A percentile compares a stretch with the other conserved stretches of the same genome.
phyloP scores from a whole-genome alignment of 2,797 vertebrate genomes.

The Pelodytes ibericus region DNA sequence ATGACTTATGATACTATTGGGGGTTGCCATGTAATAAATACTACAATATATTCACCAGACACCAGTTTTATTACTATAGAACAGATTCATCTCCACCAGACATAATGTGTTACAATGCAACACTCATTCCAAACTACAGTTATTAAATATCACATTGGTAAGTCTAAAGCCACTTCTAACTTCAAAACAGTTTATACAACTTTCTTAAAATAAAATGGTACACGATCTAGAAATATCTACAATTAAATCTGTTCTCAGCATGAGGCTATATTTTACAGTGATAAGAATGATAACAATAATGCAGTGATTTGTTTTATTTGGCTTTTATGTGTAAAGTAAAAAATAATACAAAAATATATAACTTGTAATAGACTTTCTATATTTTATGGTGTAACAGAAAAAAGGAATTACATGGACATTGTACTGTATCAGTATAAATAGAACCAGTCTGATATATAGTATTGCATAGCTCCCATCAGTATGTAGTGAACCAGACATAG shows the following conservation, averaged over 20 bases:
- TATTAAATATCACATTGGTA: neutral
- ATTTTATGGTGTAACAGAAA: neutral
- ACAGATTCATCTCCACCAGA: neutral
- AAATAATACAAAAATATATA: neutral
- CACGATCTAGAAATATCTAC: neutral
- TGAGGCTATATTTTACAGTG: neutral
- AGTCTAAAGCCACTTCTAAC: neutral
- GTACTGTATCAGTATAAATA: no score
- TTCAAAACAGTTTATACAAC: neutral
- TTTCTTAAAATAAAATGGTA: conserved; percentile 3
- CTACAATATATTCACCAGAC: neutral
- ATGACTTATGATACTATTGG: no score
- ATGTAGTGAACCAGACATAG: no score
- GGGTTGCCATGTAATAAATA: no score
- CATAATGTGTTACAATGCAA: neutral
- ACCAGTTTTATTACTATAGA: neutral
- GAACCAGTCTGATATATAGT: no score
- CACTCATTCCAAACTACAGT: neutral
- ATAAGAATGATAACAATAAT: neutral
- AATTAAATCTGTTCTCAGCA: neutral
- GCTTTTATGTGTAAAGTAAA: neutral
- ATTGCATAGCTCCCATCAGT: no score
- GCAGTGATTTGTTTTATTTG: neutral
- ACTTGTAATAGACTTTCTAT: neutral
- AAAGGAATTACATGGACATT: no score